phyloP scores from a whole-genome alignment of 2,888 invertebrate species.

The Drosophila macrospina region DNA sequence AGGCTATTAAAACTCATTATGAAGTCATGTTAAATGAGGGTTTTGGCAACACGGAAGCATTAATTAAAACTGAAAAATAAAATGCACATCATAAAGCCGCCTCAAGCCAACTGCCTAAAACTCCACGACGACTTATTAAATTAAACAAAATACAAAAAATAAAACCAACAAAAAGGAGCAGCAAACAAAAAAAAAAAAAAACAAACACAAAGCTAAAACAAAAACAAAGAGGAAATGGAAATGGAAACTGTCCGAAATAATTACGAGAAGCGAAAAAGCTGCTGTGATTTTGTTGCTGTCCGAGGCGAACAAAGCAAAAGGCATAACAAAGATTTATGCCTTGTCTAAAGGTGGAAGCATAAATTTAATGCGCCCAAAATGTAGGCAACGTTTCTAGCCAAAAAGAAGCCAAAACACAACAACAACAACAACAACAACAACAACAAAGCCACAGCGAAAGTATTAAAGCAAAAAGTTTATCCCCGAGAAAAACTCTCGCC shows the following conservation, averaged over 20 bases:
- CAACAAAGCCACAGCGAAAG: conserved; percentile 45
- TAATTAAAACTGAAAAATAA: conserved; percentile 52
- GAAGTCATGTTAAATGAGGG: conserved; percentile 54
- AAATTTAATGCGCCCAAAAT: conserved; percentile 67
- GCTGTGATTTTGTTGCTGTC: conserved; percentile 47
- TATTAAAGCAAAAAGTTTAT: conserved; percentile 73
- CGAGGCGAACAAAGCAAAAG: conserved; percentile 21
- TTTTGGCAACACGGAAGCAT: conserved; percentile 33
- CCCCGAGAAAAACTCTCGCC: conserved; percentile 45
- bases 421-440: conserved; percentile 27
- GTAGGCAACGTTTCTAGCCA: conserved; percentile 39
- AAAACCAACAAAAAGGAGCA: conserved; percentile 17
- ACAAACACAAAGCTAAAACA: conserved; percentile 4
- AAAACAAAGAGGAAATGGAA: conserved; percentile 21
- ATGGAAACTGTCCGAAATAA: conserved; percentile 51
- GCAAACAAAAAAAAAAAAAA: conserved; percentile 2
- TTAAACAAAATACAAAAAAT: conserved; percentile 14
- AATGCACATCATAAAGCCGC: conserved; percentile 46
- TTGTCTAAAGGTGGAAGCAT: conserved; percentile 61
- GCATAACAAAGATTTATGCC: conserved; percentile 77
- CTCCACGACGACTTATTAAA: conserved; percentile 11
- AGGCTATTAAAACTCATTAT: conserved; percentile 56
- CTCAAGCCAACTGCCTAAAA: conserved; percentile 20
- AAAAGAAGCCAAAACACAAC: conserved; percentile 27
- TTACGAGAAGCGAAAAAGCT: conserved; percentile 38